Base-by-base conservation (phyloP, 2,797 vertebrate genomes). In the Rhabdophis nuchalis region DNA sequence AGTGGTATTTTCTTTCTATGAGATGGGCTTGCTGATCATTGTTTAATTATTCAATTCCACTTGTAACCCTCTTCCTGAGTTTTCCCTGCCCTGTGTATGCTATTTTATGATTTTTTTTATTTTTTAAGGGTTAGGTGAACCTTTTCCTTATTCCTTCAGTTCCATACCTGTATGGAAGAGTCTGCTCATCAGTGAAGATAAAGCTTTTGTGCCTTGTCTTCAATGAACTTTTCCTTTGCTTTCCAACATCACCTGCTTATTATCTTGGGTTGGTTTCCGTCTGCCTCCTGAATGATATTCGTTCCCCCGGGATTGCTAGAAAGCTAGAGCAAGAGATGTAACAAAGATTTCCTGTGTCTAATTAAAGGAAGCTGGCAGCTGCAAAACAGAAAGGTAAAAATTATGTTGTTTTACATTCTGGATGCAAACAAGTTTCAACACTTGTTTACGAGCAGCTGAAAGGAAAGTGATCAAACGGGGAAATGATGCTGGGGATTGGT, bases 151-250 rank as follows among this genome's bases (percentile, higher is more conserved):
- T 90, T 89, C 90, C 13, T 41, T 60, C 27, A 93, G 94, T 96
- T 96, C 95, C 96, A 96, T 97, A 96, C 16, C 89, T 93, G 95
- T 95, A 95, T 95, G 88, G 95, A 96, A 94, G 93, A 95, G 95
- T 96, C 95, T 97, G 95, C 93, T 95, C 94, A 95, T 94, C 91
- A 91, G 95, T 95, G 93, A 85, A 57, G 93, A 54, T 93, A 93
- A 88, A 89, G 87, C 95, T 96, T 91, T 86, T 95, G 95, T 91
- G 87, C 95, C 94, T 95, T 93, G 91, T 94, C 94, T 93, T 90
- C 89, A 88, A 58, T 96, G 93, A 96, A 96, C 94, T 94, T 95
- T 93, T 95, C 89, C 95, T 93, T 93, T 94, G 27, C 92, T 95
- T 92, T 93, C 89, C 41, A 87, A 89, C 92, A 20, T 50, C 60